A percentile compares a stretch with the other conserved stretches of the same genome.
Evolutionary conservation across 2,113 vertebrate genomes (phyloP).

Genomic region (Onychostruthus taczanowskii): DNA sequence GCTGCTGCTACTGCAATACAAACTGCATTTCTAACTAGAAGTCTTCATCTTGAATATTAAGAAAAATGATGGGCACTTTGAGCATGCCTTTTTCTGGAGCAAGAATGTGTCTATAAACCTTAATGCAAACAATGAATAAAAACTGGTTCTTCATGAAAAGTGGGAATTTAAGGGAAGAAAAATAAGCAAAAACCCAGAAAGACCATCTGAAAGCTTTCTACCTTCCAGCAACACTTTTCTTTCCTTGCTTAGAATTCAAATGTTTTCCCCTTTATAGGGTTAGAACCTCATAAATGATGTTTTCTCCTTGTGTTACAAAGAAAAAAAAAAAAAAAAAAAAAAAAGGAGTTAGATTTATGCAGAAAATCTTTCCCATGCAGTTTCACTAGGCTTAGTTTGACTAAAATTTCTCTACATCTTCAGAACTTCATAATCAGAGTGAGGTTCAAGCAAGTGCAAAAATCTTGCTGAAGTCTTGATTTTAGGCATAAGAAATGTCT

Average conservation of each 20-base stretch:
- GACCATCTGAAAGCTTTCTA: neutral
- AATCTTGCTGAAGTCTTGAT: neutral
- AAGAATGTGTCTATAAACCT: constrained; percentile 5
- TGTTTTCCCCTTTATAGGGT: neutral
- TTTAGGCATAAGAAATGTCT: neutral
- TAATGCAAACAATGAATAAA: constrained; percentile 38
- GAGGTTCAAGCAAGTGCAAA: neutral
- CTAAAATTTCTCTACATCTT: neutral
- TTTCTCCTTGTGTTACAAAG: neutral
- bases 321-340: neutral
- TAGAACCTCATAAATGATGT: neutral
- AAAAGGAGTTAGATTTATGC: neutral
- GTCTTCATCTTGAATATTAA: neutral
- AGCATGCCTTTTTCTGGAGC: neutral
- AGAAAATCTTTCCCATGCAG: neutral
- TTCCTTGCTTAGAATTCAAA: neutral
- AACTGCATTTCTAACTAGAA: constrained; percentile 2
- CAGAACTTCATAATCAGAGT: neutral
- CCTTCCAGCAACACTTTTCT: neutral
- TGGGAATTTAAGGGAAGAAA: constrained; percentile 7
- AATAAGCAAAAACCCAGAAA: neutral
- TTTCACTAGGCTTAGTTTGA: neutral
- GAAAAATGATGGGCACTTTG: neutral
- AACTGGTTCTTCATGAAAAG: constrained; percentile 11
- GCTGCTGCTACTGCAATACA: neutral